Conservation (phyloP, 2,797 vertebrate species). For the Ctenopoma multispine region DNA sequence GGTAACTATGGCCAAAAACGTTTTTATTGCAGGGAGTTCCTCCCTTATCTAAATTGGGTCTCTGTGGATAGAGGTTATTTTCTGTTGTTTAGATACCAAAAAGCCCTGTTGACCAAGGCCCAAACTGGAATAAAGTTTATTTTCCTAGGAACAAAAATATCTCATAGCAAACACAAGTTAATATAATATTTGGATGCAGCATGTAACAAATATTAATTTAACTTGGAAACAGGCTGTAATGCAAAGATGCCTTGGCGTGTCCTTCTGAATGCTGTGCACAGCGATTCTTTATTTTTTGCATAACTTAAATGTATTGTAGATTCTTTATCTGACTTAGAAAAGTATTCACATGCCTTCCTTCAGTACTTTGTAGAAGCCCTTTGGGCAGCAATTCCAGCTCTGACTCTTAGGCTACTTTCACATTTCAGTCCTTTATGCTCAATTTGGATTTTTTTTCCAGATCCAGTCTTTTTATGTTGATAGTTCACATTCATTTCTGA, state of each 20-base stretch:
- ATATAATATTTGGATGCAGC: conserved; percentile 1
- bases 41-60: neutral
- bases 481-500: too few relatives aligned
- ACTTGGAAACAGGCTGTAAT: neutral
- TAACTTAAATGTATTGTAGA: neutral
- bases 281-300: neutral
- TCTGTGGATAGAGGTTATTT: neutral
- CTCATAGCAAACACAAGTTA: neutral
- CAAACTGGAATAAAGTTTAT: neutral
- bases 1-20: neutral
- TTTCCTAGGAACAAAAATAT: neutral
- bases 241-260: neutral
- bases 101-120: neutral
- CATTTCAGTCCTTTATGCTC: too few relatives aligned
- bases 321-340: neutral
- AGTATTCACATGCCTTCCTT: neutral
- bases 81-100: neutral
- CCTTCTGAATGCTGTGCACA: neutral
- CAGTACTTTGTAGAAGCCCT: too few relatives aligned
- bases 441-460: too few relatives aligned
- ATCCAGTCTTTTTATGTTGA: too few relatives aligned
- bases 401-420: too few relatives aligned
- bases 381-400: too few relatives aligned
- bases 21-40: neutral
- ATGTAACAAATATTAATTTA: neutral